A percentile compares a stretch with the other conserved stretches of the same genome.
Conservation (phyloP, 2,113 vertebrate genomes). For the Pollimyrus isidori region DNA sequence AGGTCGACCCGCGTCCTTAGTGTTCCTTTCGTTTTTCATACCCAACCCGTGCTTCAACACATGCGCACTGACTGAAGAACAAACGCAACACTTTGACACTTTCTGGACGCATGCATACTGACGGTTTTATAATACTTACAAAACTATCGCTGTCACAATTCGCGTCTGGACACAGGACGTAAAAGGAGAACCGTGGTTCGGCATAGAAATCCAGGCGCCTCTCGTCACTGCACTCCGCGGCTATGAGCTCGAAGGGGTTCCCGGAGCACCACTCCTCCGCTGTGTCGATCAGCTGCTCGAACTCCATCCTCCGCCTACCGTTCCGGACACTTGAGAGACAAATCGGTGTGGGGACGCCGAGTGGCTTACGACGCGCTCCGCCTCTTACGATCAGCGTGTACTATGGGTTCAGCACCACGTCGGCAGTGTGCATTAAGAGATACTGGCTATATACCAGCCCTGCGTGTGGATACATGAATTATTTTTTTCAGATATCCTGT, state of each 20-base stretch:
- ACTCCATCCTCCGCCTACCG: constrained; percentile 68
- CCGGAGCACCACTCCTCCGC: constrained; percentile 90
- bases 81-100: neutral
- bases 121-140: constrained; percentile 65
- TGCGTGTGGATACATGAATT: constrained; percentile 36
- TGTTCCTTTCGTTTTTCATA: neutral
- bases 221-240: constrained; percentile 72
- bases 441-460: constrained; percentile 24
- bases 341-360: constrained; percentile 26
- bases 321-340: neutral
- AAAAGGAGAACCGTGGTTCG: constrained; percentile 90
- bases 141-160: constrained; percentile 84
- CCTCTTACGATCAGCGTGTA: constrained; percentile 40
- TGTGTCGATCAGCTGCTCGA: constrained; percentile 88
- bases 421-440: constrained; percentile 40
- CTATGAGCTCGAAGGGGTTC: constrained; percentile 92
- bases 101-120: neutral
- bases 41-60: neutral
- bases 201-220: constrained; percentile 94
- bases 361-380: constrained; percentile 44
- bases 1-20: neutral
- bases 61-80: neutral
- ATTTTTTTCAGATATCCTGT: constrained; percentile 35
- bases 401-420: constrained; percentile 43
- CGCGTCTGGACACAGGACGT: constrained; percentile 81